These are phyloP conservation scores for Sarcophaga bullata DNA, from an alignment of 1,140 invertebrate genomes.

Conservation along the genomic window DNA sequence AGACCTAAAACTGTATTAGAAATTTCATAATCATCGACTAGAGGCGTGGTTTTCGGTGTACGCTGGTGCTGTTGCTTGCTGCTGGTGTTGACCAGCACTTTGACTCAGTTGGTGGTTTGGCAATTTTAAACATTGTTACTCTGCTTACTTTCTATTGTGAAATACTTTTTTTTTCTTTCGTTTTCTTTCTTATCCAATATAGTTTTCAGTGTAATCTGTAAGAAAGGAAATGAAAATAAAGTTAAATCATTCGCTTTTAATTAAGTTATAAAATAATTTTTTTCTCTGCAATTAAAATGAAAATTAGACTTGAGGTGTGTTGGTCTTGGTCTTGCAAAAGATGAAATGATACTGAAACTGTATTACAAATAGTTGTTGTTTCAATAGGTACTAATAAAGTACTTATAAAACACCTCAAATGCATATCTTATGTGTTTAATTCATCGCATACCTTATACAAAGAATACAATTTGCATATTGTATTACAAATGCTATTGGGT, in stretches of 20 bases:
- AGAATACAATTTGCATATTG: too few species aligned
- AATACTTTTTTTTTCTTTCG: background rate
- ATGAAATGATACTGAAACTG: too few species aligned
- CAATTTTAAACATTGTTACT: conserved; percentile 25
- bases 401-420: too few species aligned
- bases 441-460: too few species aligned
- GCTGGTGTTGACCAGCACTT: conserved; percentile 38
- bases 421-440: too few species aligned
- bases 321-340: too few species aligned
- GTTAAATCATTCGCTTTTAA: too few species aligned
- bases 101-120: conserved; percentile 37
- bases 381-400: too few species aligned
- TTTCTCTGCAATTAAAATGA: too few species aligned
- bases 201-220: background rate
- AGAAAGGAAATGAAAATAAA: background rate
- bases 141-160: background rate
- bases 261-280: too few species aligned
- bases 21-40: conserved; percentile 93
- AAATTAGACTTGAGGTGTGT: too few species aligned
- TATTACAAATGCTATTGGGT: background rate
- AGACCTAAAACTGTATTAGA: conserved; percentile 95
- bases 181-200: background rate
- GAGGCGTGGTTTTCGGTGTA: conserved; percentile 78
- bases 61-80: conserved; percentile 53
- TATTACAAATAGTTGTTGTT: too few species aligned